Evolutionary conservation across 2,888 invertebrate genomes (phyloP).

Genomic region (Sphinx pinastri): DNA sequence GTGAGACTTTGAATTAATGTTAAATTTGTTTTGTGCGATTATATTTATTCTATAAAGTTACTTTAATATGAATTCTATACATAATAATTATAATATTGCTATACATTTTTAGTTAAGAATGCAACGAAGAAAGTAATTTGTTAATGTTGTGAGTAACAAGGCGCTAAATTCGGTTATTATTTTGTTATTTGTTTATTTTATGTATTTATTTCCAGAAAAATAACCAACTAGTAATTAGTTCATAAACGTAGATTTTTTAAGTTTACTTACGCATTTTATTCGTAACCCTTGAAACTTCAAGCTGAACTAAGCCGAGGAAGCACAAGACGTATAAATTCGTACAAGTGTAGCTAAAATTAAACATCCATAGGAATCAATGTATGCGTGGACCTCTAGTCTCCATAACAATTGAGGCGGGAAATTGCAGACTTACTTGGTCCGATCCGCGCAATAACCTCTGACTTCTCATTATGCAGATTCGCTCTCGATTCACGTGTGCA

Average conservation of each 20-base stretch:
- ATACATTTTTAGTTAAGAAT: too few species aligned
- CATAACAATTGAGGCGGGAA: conserved; percentile 75
- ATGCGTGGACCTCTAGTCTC: conserved; percentile 51
- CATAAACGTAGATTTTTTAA: too few species aligned
- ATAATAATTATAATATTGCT: too few species aligned
- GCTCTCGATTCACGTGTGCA: conserved; percentile 66
- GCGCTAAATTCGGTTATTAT: too few species aligned
- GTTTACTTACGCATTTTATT: too few species aligned
- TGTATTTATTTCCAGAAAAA: too few species aligned
- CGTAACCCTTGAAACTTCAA: too few species aligned
- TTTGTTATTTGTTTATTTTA: too few species aligned
- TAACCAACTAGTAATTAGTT: too few species aligned
- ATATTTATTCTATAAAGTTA: not conserved
- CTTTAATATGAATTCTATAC: too few species aligned
- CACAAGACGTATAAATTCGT: not conserved
- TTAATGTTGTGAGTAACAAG: too few species aligned
- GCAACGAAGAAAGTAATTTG: too few species aligned
- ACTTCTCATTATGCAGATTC: conserved; percentile 80
- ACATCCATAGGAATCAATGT: conserved; percentile 59
- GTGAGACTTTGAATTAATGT: not conserved
- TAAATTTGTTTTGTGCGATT: not conserved
- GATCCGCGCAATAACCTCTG: conserved; percentile 74
- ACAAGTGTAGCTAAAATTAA: conserved; percentile 9
- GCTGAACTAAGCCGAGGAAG: not conserved
- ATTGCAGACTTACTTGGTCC: conserved; percentile 67